These are phyloP conservation scores for Corbicula japonica DNA, from an alignment of 2,888 invertebrate species.

Conservation along the genomic window DNA sequence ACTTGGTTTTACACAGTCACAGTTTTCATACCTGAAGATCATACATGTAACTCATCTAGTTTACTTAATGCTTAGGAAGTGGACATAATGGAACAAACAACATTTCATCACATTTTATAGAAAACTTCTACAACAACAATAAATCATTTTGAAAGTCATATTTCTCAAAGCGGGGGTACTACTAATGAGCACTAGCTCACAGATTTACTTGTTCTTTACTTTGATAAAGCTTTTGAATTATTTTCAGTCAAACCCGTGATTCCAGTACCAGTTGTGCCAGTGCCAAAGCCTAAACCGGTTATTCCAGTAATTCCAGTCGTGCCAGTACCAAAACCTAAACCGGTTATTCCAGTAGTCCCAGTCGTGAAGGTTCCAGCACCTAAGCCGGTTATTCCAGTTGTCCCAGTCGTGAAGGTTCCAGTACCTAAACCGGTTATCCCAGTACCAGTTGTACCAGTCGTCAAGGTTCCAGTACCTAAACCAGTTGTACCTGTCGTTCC, in stretches of 20 bases:
- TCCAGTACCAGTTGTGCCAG: conserved; percentile 26
- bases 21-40: too few species aligned
- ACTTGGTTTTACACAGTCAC: too few species aligned
- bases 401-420: conserved; percentile 37
- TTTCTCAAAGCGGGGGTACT: too few species aligned
- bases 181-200: too few species aligned
- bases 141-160: too few species aligned
- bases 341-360: conserved; percentile 32
- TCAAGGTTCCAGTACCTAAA: conserved; percentile 21
- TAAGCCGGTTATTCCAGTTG: conserved; percentile 34
- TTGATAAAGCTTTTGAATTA: not conserved
- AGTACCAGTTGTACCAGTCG: conserved; percentile 31
- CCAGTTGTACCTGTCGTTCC: conserved; percentile 35
- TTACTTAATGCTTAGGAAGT: too few species aligned
- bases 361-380: conserved; percentile 20
- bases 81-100: too few species aligned
- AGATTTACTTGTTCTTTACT: not conserved
- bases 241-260: conserved; percentile 25
- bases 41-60: too few species aligned
- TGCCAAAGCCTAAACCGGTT: conserved; percentile 25
- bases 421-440: conserved; percentile 35
- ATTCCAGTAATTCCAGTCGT: conserved; percentile 39
- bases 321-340: conserved; percentile 22
- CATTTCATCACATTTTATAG: too few species aligned
- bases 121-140: too few species aligned